Percentiles rank a stretch among this genome's conserved stretches.
phyloP scores from a whole-genome alignment of 2,888 invertebrate species.

The Drosophila meridionalis region DNA sequence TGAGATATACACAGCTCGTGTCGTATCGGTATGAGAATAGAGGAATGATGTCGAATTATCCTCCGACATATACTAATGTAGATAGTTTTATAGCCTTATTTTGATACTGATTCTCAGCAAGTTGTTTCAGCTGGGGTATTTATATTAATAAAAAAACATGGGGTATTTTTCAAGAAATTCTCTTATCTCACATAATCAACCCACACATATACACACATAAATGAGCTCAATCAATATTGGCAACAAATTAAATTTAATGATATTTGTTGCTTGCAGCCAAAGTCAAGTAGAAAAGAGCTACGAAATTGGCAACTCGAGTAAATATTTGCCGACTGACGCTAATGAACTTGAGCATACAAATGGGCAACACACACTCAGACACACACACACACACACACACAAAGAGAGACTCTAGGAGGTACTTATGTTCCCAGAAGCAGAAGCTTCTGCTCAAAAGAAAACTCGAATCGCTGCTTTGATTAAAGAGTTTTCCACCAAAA shows the following conservation, averaged over 20 bases:
- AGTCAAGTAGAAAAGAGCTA: slow-evolving; percentile 40
- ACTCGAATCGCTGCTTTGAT: slow-evolving; percentile 45
- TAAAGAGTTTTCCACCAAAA: slow-evolving; percentile 64
- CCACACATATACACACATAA: slow-evolving; percentile 3
- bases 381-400: slow-evolving; percentile 30
- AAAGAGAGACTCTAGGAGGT: slow-evolving; percentile 4
- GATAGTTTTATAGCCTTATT: no score
- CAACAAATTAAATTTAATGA: slow-evolving; percentile 79
- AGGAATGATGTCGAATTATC: no score
- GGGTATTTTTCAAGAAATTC: background rate
- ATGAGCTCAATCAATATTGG: slow-evolving; percentile 71
- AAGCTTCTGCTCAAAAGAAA: slow-evolving; percentile 11
- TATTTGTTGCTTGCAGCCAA: slow-evolving; percentile 68
- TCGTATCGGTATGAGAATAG: no score
- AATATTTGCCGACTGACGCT: slow-evolving; percentile 80
- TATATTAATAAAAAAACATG: background rate
- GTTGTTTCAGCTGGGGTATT: no score
- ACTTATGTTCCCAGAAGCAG: slow-evolving; percentile 41
- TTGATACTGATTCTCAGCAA: no score
- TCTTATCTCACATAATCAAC: background rate
- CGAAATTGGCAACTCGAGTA: slow-evolving; percentile 65
- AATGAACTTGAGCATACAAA: slow-evolving; percentile 79
- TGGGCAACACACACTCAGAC: slow-evolving; percentile 43
- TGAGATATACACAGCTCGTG: no score
- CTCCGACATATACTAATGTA: no score